Base-by-base conservation (phyloP, 2,888 invertebrate species). In the Malthinus flaveolus region DNA sequence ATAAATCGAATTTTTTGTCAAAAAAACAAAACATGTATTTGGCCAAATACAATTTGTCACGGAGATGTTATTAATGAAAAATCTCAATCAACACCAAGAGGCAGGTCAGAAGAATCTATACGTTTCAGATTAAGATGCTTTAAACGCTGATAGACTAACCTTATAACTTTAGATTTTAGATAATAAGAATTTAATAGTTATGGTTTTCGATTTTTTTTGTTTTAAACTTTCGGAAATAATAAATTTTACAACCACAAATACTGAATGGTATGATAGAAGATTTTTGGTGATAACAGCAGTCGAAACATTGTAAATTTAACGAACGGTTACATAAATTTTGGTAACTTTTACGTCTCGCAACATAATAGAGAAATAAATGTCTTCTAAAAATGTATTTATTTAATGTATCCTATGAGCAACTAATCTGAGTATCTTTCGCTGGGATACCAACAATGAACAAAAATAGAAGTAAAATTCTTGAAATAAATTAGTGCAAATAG, bases 91-190 rank as follows among this genome's bases (percentile, higher is more conserved):
- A 23, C 23, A 23, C 23, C 23, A 23, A 23, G 5, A 23, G 23
- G 2, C 23, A 23, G 23, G 23, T 23, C 23, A 23, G 5, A 23
- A 23, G 5, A 23, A 23, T 47, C 48, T 55, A 48, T 10, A 12
- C 1, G 32, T 56, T 51, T 15, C 7, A 50, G 33, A 23, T 39
- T 37, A 45, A 56, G 37, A 45, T 32, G 39, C 45, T 56, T 50
- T 33, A 42, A 35, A 55, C 49, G 37, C 50, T 50, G 56, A 56
- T 56, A 51, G 51, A 56, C 56, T 50, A 47, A 50, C n/a, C n/a
- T n/a, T n/a, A n/a, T n/a, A 52, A 53, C 45, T 58, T 53, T 49
- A 59, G 58, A 59, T 59, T 59, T 59, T 53, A 49, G 49, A 54
- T 53, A 54, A n/a, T 49, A 52, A 39, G 49, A 53, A 58, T 59